Percentiles rank a stretch among this genome's conserved stretches.
phyloP scores from a whole-genome alignment of 35 echinoderm and acorn worm species.

The Eucidaris tribuloides region DNA sequence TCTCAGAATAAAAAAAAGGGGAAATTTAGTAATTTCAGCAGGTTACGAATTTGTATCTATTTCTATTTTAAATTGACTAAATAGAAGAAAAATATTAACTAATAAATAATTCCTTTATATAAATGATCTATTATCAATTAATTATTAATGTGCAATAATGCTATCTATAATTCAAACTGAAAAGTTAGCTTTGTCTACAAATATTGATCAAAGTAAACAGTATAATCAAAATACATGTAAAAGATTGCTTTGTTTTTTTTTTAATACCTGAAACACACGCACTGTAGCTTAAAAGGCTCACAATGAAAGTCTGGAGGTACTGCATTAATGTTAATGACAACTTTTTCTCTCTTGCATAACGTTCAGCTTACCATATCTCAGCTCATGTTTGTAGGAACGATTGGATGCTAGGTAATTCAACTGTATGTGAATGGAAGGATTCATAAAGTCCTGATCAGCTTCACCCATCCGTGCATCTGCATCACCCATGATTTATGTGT shows the following conservation, averaged over 20 bases:
- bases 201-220: too few relatives aligned
- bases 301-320: not conserved
- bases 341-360: not conserved
- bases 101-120: too few relatives aligned
- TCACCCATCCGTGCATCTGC: slow-evolving; percentile 80
- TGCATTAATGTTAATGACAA: not conserved
- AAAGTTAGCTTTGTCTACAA: too few relatives aligned
- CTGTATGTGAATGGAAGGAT: slow-evolving; percentile 72
- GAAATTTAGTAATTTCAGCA: too few relatives aligned
- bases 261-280: not conserved
- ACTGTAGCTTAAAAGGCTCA: not conserved
- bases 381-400: slow-evolving; percentile 86
- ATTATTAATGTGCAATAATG: too few relatives aligned
- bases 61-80: too few relatives aligned
- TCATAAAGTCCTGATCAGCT: slow-evolving; percentile 93
- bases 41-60: too few relatives aligned
- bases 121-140: too few relatives aligned
- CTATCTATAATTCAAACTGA: too few relatives aligned
- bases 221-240: not conserved
- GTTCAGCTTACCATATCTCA: slow-evolving; percentile 72
- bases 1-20: too few relatives aligned
- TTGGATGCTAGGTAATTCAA: slow-evolving; percentile 95
- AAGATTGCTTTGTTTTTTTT: not conserved
- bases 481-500: slow-evolving; percentile 76
- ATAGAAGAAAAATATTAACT: too few relatives aligned